Percentiles rank a stretch among this genome's conserved stretches.
Conservation (phyloP, 2,113 vertebrate species). For the Diglossa brunneiventris region DNA sequence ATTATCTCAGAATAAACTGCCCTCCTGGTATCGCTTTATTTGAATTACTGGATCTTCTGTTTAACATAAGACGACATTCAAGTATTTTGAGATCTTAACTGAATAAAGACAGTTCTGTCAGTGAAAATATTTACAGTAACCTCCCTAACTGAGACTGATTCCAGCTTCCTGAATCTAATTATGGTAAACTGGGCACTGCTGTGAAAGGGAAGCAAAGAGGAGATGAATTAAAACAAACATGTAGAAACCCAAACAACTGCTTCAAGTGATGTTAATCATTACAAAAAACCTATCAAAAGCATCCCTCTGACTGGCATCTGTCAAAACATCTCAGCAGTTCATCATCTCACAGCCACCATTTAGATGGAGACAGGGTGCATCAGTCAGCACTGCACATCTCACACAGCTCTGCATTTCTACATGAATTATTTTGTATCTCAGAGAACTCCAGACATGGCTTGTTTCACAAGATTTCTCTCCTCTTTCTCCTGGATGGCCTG, state of each 20-base stretch:
- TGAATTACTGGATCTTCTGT: conserved; percentile 12
- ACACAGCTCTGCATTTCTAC: neutral
- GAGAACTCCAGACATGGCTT: neutral
- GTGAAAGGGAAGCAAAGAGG: conserved; percentile 30
- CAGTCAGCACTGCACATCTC: neutral
- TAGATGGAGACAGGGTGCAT: neutral
- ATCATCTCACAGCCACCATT: neutral
- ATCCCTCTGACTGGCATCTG: neutral
- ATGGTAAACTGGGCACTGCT: neutral
- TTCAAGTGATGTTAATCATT: neutral
- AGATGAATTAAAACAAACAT: conserved; percentile 53
- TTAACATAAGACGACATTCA: conserved; percentile 4
- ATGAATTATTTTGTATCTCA: neutral
- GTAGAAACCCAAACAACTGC: conserved; percentile 32
- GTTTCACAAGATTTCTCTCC: neutral
- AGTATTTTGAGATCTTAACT: conserved; percentile 50
- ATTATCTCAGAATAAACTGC: conserved; percentile 28
- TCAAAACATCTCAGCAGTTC: conserved; percentile 34
- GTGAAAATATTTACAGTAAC: conserved; percentile 59
- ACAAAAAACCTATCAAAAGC: neutral
- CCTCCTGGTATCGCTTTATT: neutral
- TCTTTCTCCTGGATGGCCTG: neutral
- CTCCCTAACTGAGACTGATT: conserved; percentile 36
- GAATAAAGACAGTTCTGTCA: conserved; percentile 44
- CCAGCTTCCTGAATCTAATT: conserved; percentile 38